A percentile compares a stretch with the other conserved stretches of the same genome.
These are phyloP conservation scores for Tryphoninae sp. DNA, from an alignment of 2,888 invertebrate species.

Conservation along the genomic window DNA sequence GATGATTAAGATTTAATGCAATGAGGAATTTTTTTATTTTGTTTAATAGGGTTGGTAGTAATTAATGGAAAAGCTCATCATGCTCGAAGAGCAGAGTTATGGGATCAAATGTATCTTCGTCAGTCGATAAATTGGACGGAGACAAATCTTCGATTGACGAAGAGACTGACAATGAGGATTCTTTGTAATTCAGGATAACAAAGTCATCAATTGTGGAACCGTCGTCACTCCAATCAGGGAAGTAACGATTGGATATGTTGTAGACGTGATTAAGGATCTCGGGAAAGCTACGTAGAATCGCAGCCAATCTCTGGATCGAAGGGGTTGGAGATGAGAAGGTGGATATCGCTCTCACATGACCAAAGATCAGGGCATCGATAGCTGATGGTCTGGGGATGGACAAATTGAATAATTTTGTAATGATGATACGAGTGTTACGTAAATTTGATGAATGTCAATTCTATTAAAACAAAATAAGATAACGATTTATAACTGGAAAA, in stretches of 20 bases:
- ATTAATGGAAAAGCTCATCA: constrained; percentile 27
- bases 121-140: constrained; percentile 9
- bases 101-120: constrained; percentile 20
- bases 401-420: neutral
- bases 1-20: no score
- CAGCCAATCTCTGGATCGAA: constrained; percentile 73
- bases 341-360: constrained; percentile 83
- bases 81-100: constrained; percentile 31
- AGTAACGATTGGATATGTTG: constrained; percentile 68
- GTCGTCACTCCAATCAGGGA: constrained; percentile 54
- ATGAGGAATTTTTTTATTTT: neutral
- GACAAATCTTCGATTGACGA: neutral
- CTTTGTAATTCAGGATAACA: constrained; percentile 40
- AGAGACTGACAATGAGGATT: constrained; percentile 17
- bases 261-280: constrained; percentile 78
- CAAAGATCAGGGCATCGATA: constrained; percentile 90
- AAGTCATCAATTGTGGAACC: constrained; percentile 46
- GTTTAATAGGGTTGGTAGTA: neutral
- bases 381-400: constrained; percentile 85
- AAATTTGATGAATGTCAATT: no score
- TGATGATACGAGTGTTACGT: no score
- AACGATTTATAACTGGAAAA: neutral
- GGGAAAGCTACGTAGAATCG: constrained; percentile 81
- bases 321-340: constrained; percentile 73
- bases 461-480: no score